Base-by-base conservation (phyloP, 2,888 invertebrate species). In the Drosophila rellima region DNA sequence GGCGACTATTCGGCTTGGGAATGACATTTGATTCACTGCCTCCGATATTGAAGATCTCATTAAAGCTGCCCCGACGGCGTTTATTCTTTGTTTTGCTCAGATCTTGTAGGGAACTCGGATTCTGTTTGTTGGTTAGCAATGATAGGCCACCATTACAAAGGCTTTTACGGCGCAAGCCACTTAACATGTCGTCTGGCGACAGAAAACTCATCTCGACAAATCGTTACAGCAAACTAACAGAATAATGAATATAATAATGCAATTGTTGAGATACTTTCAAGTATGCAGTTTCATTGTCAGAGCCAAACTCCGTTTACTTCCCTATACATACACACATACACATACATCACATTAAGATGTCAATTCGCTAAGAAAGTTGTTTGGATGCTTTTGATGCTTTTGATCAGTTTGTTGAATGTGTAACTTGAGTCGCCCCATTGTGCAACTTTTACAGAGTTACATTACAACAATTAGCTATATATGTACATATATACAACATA, bases 61-160 rank as follows among this genome's bases (percentile, higher is more conserved):
- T 92, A 60, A 91, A 91, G 76, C 91, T 92, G 52, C 91, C 91
- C 17, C 92, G 88, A 54, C 92, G 84, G 2, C 90, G 78, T 52
- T 91, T 90, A 70, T 91, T 91, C 68, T 90, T 91, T 17, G 80
- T 81, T 80, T 90, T 90, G 62, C 78, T 88, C 0, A 88, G 79
- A 40, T 85, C 80, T 31, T 83, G 77, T 45, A 73, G 65, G 17
- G 78, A 71, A 55, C 70, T 80, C 40, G 80, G 78, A n/a, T 75
- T 62, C 15, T 73, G 64, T 52, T 72, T 62, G 45, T 63, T 74
- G 17, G 88, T 74, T 29, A 90, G 66, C 20, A 88, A 78, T 47
- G 90, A 74, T 33, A 91, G 78, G 1, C 90, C 79, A 47, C 91
- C 92, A 75, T 91, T 92, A 60, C 92, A 92, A 15, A 92, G 82